Base-by-base conservation (phyloP, 2,797 vertebrate genomes). In the Antrozous pallidus region DNA sequence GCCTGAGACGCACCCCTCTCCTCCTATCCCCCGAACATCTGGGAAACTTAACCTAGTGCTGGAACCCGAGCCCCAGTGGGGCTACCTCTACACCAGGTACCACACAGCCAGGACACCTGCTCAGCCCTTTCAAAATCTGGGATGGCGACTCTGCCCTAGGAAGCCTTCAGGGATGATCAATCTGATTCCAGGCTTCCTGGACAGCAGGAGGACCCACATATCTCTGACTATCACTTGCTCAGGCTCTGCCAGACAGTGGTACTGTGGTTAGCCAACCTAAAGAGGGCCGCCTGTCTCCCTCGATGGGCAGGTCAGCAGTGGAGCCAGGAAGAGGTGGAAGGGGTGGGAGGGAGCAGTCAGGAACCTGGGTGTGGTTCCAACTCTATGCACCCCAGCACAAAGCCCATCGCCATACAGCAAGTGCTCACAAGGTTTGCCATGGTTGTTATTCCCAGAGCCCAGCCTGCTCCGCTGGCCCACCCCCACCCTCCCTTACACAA, bases 171-270 rank as follows among this genome's bases (percentile, higher is more conserved):
- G 31, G 36, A 49, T 6, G 6, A 67, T 13, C 24, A 8, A 11
- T 7, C 22, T 38, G 31, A 14, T 4, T 77, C 75, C 42, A 28
- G 81, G 78, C 54, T 69, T 54, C 73, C 5, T 42, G 58, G 24
- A 51, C 18, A 18, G 45, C 56, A 33, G 77, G 13, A 22, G 36
- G 16, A 42, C 5, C 56, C 58, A 61, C 75, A n/a, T 0, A 1
- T 45, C 38, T 31, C 78, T 69, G 51, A 49, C 65, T 42, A 42
- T 78, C 67, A 40, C 73, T 38, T 87, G 71, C 56, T 75, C 61
- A 40, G 91, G 80, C 33, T 78, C 26, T 61, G 58, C 70, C 42
- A n/a, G 69, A 51, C 11, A 38, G 61, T 1, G 8, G 38, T 22
- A 11, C 54, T 49, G 16, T 26, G 58, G 69, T 20, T 3, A 47